Evolutionary conservation across 2,888 invertebrate genomes (phyloP).

Genomic region (Leptura quadrifasciata): DNA sequence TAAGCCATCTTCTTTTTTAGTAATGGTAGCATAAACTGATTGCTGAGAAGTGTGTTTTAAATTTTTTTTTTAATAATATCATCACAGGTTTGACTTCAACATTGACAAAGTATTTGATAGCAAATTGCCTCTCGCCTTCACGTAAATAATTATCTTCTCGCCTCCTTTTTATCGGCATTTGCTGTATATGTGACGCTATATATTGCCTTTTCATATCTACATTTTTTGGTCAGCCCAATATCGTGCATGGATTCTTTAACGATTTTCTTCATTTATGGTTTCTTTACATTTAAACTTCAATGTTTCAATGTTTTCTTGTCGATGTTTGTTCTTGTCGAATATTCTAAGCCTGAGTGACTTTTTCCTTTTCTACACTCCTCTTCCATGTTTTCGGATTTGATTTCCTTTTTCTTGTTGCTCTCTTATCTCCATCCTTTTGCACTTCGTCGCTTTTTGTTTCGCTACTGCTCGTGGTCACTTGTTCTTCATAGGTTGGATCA

Average conservation of each 20-base stretch:
- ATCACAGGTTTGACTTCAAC: slow-evolving; percentile 34
- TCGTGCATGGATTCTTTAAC: slow-evolving; percentile 33
- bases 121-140: slow-evolving; percentile 33
- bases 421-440: too few relatives aligned
- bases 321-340: slow-evolving; percentile 12
- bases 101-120: slow-evolving; percentile 41
- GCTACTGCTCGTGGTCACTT: too few relatives aligned
- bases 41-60: slow-evolving; percentile 44
- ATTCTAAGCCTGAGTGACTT: slow-evolving; percentile 36
- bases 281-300: slow-evolving; percentile 32
- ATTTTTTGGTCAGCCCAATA: slow-evolving; percentile 35
- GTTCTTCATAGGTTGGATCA: too few relatives aligned
- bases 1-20: slow-evolving; percentile 45
- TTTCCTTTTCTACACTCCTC: slow-evolving; percentile 34
- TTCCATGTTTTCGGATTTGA: slow-evolving; percentile 41
- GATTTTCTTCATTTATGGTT: slow-evolving; percentile 27
- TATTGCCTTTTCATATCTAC: slow-evolving; percentile 38
- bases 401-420: slow-evolving; percentile 46
- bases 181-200: slow-evolving; percentile 37
- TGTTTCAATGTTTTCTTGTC: slow-evolving; percentile 28
- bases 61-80: slow-evolving; percentile 44
- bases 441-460: too few relatives aligned
- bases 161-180: slow-evolving; percentile 31
- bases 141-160: slow-evolving; percentile 25
- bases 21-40: slow-evolving; percentile 44